phyloP scores from a whole-genome alignment of 2,113 vertebrate species.

The Heterotilapia buettikoferi region DNA sequence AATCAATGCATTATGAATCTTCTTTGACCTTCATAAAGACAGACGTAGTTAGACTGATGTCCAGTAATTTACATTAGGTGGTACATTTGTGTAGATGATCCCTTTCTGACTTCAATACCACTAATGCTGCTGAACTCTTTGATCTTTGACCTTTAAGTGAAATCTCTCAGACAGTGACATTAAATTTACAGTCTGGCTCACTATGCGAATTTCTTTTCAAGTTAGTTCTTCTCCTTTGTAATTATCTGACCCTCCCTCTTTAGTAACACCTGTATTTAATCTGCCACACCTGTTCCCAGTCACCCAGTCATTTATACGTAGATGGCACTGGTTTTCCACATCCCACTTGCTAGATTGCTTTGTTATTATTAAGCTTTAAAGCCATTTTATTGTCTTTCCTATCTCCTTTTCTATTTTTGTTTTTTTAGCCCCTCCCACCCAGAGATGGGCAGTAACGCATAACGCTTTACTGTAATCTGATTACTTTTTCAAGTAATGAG shows the following conservation, averaged over 20 bases:
- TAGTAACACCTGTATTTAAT: background rate
- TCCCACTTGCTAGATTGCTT: background rate
- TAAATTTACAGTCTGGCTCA: background rate
- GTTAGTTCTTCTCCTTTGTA: background rate
- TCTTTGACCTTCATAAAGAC: background rate
- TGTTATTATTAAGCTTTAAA: background rate
- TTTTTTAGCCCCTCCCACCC: background rate
- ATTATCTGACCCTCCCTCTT: background rate
- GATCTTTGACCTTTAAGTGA: background rate
- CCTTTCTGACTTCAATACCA: fast-evolving
- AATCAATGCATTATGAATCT: background rate
- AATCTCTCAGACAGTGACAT: background rate
- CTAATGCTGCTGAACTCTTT: background rate
- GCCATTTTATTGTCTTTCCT: background rate
- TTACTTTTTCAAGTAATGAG: background rate
- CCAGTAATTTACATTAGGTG: background rate
- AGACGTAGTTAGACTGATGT: background rate
- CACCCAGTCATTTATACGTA: background rate
- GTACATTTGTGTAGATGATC: background rate
- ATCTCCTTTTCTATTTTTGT: background rate
- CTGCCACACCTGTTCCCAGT: background rate
- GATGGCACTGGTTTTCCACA: background rate
- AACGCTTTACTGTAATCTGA: background rate
- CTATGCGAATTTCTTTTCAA: background rate
- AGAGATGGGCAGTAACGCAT: background rate